Conservation (phyloP, 2,113 vertebrate genomes). For the Sturnus vulgaris region DNA sequence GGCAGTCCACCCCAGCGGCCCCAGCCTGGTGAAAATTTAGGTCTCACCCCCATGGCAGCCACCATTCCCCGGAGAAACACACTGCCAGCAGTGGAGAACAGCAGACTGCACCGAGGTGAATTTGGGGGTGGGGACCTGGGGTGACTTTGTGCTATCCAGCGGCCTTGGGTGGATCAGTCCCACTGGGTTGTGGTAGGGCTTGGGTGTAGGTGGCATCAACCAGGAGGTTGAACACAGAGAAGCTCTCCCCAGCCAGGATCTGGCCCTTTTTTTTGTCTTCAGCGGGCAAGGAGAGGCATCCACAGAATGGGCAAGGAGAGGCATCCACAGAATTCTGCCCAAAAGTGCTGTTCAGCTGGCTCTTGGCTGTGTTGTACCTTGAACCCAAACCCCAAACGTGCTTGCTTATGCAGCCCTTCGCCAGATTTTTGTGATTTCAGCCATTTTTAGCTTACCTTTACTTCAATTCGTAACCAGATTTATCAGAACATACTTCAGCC, state of each 20-base stretch:
- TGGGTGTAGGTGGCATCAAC: not conserved
- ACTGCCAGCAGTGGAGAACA: slow-evolving; percentile 92
- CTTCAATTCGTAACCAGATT: not conserved
- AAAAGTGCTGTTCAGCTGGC: not conserved
- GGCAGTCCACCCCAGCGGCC: slow-evolving; percentile 82
- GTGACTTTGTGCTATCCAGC: not conserved
- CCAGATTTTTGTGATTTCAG: not conserved
- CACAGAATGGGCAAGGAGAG: not conserved
- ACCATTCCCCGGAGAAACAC: slow-evolving; percentile 94
- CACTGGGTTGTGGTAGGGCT: not conserved
- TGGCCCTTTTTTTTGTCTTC: not conserved
- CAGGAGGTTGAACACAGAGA: not conserved
- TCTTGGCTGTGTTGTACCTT: not conserved
- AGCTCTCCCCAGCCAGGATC: not conserved
- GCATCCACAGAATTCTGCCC: not conserved
- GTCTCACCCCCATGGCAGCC: slow-evolving; percentile 69
- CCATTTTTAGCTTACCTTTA: not conserved
- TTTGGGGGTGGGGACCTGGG: not conserved
- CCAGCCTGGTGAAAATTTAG: slow-evolving; percentile 74
- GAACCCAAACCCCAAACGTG: not conserved
- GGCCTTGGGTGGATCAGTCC: not conserved
- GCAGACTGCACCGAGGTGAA: slow-evolving; percentile 91
- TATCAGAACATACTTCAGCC: not conserved
- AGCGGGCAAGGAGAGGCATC: not conserved
- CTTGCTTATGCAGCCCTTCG: not conserved